Conservation (phyloP, 2,888 invertebrate genomes). For the Cynaeus angustus region DNA sequence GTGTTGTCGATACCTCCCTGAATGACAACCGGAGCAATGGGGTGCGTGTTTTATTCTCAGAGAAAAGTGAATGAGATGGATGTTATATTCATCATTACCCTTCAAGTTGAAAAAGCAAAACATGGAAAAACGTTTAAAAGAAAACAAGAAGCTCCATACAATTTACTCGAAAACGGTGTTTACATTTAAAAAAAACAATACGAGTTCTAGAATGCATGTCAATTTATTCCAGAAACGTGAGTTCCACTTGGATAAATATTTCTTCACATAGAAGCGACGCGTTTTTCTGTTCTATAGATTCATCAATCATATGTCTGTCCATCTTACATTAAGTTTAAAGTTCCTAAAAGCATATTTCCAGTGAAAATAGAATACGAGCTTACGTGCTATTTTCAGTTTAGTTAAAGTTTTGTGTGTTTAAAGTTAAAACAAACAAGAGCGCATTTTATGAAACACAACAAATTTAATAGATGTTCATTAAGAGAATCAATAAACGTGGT, state of each 20-base stretch:
- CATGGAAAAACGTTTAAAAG: conserved; percentile 48
- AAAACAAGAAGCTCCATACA: conserved; percentile 31
- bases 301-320: conserved; percentile 12
- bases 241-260: conserved; percentile 20
- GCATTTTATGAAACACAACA: too few species aligned
- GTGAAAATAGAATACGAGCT: too few species aligned
- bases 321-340: background rate
- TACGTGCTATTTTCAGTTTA: too few species aligned
- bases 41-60: conserved; percentile 19
- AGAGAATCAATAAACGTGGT: too few species aligned
- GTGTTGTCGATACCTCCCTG: conserved; percentile 7
- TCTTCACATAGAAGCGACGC: background rate
- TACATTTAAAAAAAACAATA: conserved; percentile 39
- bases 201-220: conserved; percentile 31
- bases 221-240: conserved; percentile 26
- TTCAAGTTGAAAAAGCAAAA: conserved; percentile 38
- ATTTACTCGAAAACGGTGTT: conserved; percentile 36
- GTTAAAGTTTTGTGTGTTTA: too few species aligned
- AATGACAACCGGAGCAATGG: conserved; percentile 21
- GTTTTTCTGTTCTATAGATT: background rate
- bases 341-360: too few species aligned
- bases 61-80: conserved; percentile 34
- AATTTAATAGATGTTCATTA: too few species aligned
- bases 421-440: too few species aligned
- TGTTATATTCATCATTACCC: conserved; percentile 45